Evolutionary conservation across 2,888 invertebrate genomes (phyloP), one percentile per base, ranked within the genome.

Genomic region (Escarpia spicata): DNA sequence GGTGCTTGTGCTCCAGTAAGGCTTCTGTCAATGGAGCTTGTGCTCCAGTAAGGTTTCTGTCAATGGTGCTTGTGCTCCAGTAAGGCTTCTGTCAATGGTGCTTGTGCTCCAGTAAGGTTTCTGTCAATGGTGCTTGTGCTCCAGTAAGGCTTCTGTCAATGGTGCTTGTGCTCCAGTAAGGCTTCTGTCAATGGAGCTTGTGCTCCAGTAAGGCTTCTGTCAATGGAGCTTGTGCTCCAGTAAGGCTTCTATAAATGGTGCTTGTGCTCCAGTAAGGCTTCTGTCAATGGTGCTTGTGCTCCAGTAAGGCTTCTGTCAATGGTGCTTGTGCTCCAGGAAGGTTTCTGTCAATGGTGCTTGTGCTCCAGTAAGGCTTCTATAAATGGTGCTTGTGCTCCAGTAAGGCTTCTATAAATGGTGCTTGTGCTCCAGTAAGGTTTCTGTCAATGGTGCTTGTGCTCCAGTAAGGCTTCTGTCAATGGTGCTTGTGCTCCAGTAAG

Each of bases 381-480:
- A n/a, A n/a, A n/a, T n/a, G n/a, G n/a, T n/a, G n/a, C 37, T 37
- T 37, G 37, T 37, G 37, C 44, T 92, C 89, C 37, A n/a, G 43
- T 91, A n/a, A 44, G 31, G 8, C 43, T 37, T 37, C 37, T 37
- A 1, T 37, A 0, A 37, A 37, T 37, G 0, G 37, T 37, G 37
- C 37, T 37, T 37, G 37, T 37, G 37, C 44, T 91, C 89, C 37
- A n/a, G 43, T 91, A n/a, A 44, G 31, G 37, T n/a, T 37, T 37
- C 37, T 37, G 37, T 37, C 0, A 37, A 37, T 37, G 37, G 37
- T 37, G 37, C 37, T 37, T 37, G 1, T 37, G 37, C 44, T 92
- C 89, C 37, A n/a, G 10, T 91, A n/a, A 44, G 31, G 37, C 43
- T 92, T 37, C 90, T 90, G n/a, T 90, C 90, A n/a, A 43, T 92